Evolutionary conservation across 1,140 invertebrate species (phyloP).

Genomic region (Manduca sexta): DNA sequence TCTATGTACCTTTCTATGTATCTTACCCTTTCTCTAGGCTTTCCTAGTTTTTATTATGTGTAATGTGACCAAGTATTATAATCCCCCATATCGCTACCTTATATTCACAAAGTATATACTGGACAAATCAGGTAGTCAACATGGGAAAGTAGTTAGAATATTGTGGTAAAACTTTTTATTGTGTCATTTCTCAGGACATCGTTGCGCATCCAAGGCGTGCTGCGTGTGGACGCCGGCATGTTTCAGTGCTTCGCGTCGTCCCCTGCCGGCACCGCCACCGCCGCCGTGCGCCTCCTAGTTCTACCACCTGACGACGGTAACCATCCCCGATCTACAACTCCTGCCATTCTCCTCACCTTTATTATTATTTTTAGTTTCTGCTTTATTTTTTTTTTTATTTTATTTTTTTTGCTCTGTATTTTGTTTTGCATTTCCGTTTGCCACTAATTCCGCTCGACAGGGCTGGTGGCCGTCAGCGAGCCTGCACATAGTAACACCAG

Average conservation of each 20-base stretch:
- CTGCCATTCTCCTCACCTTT: background rate
- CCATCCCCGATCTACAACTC: background rate
- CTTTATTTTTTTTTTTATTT: background rate
- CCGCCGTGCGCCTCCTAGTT: slow-evolving; percentile 86
- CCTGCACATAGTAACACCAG: background rate
- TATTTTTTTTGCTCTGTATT: slow-evolving; percentile 1
- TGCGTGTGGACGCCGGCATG: slow-evolving; percentile 91
- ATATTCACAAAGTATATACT: too few species aligned
- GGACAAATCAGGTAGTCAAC: too few species aligned
- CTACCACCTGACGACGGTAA: slow-evolving; percentile 74
- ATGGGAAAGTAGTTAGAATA: too few species aligned
- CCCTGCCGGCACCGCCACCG: slow-evolving; percentile 88
- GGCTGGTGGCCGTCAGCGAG: background rate
- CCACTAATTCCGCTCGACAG: slow-evolving; percentile 15
- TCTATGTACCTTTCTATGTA: too few species aligned
- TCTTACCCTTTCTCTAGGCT: too few species aligned
- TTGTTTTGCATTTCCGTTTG: too few species aligned
- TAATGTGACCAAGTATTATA: too few species aligned
- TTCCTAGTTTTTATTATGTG: too few species aligned
- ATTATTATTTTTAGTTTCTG: slow-evolving; percentile 1
- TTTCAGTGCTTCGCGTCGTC: slow-evolving; percentile 96
- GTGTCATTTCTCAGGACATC: slow-evolving; percentile 24
- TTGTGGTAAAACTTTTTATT: background rate
- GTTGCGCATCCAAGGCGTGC: slow-evolving; percentile 92
- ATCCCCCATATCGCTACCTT: too few species aligned